Base-by-base conservation (phyloP, 2,888 invertebrate genomes). In the Dolichomitus sp. region DNA sequence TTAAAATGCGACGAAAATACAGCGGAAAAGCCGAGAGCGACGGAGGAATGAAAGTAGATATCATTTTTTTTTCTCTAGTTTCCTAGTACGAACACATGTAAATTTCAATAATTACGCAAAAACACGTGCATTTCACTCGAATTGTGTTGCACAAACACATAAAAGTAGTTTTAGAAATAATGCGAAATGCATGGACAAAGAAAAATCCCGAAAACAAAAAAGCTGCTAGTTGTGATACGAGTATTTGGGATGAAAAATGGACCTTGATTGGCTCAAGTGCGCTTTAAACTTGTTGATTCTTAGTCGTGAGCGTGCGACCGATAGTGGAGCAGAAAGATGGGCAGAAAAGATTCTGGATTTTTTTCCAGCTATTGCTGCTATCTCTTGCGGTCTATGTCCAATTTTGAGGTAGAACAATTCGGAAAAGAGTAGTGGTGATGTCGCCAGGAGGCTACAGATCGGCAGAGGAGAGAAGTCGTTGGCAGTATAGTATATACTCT, bases 351-450 rank as follows among this genome's bases (percentile, higher is more conserved):
- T 4, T 65, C 42, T 12, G 45, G 40, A 73, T 40, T 42, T 57
- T 54, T 65, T 40, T 73, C 30, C 72, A 63, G 63, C 14, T 50
- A 40, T 37, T 57, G 70, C 65, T 73, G 74, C 66, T 82, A 79
- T 65, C 79, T 81, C 69, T 68, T 63, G 74, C 69, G 48, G 23
- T 74, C 83, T 85, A 84, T 72, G 74, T 84, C 85, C 85, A 87
- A 86, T 86, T 74, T 84, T 89, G 90, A 90, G 90, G 90, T 90
- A 90, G 90, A 90, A 84, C 87, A 88, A 88, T 88, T 88, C 81
- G 87, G 86, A 85, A 87, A 87, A 85, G 79, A 87, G 83, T 78
- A 76, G 85, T 75, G 87, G 86, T 82, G 72, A 85, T 81, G 84
- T 87, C 84, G 84, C 80, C 68, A 7, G 63, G 72, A 14, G 83